phyloP scores from a whole-genome alignment of 1,140 invertebrate species.

The Cardiocondyla obscurior region DNA sequence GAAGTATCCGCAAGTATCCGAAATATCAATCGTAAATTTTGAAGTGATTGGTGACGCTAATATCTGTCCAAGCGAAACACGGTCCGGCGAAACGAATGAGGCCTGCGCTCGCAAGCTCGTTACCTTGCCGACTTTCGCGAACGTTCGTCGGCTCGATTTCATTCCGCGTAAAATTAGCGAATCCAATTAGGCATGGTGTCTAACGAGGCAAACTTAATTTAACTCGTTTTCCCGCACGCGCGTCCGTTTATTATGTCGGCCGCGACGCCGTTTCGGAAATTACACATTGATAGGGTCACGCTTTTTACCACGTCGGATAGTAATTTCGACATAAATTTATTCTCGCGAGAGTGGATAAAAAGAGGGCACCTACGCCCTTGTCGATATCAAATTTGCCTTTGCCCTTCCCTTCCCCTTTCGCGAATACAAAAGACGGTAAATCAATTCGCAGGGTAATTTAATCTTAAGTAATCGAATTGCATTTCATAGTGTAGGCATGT shows the following conservation, averaged over 20 bases:
- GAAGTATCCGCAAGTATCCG: not conserved
- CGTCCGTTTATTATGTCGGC: slow-evolving; percentile 18
- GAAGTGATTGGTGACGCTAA: slow-evolving; percentile 21
- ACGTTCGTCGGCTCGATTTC: slow-evolving; percentile 17
- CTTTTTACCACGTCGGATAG: slow-evolving; percentile 11
- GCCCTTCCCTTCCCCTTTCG: not conserved
- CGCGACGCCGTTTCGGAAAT: slow-evolving; percentile 17
- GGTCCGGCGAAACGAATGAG: not conserved
- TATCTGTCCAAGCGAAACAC: not conserved
- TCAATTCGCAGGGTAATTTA: slow-evolving; percentile 8
- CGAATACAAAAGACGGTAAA: not conserved
- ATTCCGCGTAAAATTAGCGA: slow-evolving; percentile 18
- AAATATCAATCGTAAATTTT: not conserved
- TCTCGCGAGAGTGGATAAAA: not conserved
- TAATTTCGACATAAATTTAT: slow-evolving; percentile 37
- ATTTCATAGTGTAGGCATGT: not conserved
- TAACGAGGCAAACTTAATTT: slow-evolving; percentile 35
- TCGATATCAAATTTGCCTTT: slow-evolving; percentile 21
- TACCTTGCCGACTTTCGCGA: not conserved
- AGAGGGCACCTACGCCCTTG: not conserved
- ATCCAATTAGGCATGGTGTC: slow-evolving; percentile 7
- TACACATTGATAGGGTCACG: not conserved
- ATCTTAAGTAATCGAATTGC: slow-evolving; percentile 9
- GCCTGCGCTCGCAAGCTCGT: not conserved
- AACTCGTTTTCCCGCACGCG: not conserved